Conservation (phyloP, 2,797 vertebrate genomes). For the Sebastes glaucus region DNA sequence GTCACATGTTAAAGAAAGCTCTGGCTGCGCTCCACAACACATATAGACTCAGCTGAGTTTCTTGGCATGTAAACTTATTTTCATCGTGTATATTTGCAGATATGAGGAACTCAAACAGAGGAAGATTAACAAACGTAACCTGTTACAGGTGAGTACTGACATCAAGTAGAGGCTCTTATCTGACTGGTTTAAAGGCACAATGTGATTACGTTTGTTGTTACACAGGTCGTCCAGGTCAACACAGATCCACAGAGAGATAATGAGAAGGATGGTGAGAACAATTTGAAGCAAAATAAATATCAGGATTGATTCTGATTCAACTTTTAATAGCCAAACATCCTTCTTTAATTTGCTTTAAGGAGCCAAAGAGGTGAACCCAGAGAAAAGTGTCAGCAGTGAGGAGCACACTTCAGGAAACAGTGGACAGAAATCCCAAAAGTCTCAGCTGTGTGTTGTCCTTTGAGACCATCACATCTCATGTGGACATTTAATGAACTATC, state of each 20-base stretch:
- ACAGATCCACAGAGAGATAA: neutral
- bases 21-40: neutral
- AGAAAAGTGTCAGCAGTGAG: neutral
- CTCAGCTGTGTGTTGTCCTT: slow-evolving; percentile 72
- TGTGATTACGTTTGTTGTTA: neutral
- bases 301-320: neutral
- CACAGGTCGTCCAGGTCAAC: slow-evolving; percentile 19
- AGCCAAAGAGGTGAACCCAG: neutral
- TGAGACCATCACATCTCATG: slow-evolving; percentile 26
- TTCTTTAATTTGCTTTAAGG: slow-evolving; percentile 46
- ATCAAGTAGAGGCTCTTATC: neutral
- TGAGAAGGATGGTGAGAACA: slow-evolving; percentile 46
- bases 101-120: slow-evolving; percentile 67
- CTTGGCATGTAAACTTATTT: neutral
- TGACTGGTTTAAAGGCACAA: no score
- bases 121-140: slow-evolving; percentile 29
- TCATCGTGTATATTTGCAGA: slow-evolving; percentile 49
- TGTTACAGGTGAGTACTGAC: slow-evolving; percentile 46
- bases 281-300: neutral
- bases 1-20: neutral
- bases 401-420: slow-evolving; percentile 5
- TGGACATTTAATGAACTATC: neutral
- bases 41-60: neutral
- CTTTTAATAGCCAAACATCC: neutral
- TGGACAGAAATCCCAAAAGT: slow-evolving; percentile 53